Conservation (phyloP, 2,888 invertebrate species). For the Drosophila kambysellisi region DNA sequence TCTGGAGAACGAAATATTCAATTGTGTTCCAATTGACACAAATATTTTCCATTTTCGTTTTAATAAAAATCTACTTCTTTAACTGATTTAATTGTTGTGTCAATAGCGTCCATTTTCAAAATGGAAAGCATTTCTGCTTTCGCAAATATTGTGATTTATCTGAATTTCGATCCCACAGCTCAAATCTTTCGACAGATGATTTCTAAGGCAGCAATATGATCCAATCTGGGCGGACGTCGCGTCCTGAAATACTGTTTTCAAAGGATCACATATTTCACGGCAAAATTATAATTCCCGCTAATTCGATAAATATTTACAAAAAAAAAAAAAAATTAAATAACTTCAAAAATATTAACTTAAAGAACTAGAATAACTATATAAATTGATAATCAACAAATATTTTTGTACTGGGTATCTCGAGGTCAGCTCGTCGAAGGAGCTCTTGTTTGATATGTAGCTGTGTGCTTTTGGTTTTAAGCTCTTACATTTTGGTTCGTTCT, state of each 20-base stretch:
- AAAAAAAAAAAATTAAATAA: neutral
- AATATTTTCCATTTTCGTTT: neutral
- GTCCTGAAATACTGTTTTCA: neutral
- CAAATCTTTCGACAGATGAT: too few species aligned
- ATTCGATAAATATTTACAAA: neutral
- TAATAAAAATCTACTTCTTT: too few species aligned
- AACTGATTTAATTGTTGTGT: neutral
- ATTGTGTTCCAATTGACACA: neutral
- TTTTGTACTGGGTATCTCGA: neutral
- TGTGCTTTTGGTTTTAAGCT: slow-evolving; percentile 7
- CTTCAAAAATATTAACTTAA: too few species aligned
- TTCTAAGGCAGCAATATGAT: too few species aligned
- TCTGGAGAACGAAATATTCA: neutral
- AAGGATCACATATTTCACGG: neutral
- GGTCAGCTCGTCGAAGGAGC: neutral
- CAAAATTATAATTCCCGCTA: neutral
- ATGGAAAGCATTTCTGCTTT: neutral
- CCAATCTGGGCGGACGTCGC: neutral
- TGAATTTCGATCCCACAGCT: too few species aligned
- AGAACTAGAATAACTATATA: too few species aligned
- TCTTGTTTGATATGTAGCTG: slow-evolving; percentile 5
- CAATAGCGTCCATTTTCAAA: neutral
- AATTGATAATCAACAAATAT: neutral
- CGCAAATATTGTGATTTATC: neutral
- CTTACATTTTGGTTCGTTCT: neutral